Percentiles rank a stretch among this genome's conserved stretches.
These are phyloP conservation scores for Clamator glandarius DNA, from an alignment of 2,797 vertebrate species.

Conservation along the genomic window DNA sequence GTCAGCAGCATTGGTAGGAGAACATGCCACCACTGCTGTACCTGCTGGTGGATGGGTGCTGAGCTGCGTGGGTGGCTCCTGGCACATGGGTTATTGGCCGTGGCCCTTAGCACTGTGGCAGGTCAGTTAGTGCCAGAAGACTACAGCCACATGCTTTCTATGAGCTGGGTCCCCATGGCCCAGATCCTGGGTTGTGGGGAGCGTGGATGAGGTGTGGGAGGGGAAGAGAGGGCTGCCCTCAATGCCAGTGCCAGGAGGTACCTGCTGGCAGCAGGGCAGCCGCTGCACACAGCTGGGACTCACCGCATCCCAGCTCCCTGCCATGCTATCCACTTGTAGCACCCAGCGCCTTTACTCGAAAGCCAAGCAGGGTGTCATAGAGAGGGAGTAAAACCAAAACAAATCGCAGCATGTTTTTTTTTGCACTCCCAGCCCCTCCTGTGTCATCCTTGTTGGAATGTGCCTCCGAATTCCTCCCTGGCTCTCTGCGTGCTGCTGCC, in stretches of 20 bases:
- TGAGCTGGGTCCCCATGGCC: rapidly evolving
- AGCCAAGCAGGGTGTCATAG: not conserved
- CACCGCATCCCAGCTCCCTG: rapidly evolving
- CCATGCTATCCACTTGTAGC: rapidly evolving
- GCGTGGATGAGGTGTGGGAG: rapidly evolving
- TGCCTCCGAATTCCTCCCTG: not conserved
- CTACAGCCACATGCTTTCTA: rapidly evolving
- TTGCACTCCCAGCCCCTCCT: not conserved
- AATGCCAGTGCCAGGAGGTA: not conserved
- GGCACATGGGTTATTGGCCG: rapidly evolving
- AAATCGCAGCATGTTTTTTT: not conserved
- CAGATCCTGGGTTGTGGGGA: rapidly evolving
- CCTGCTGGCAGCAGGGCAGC: not conserved
- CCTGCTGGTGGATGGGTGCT: not conserved
- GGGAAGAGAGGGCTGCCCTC: not conserved
- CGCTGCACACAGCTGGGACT: not conserved
- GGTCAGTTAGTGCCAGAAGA: not conserved
- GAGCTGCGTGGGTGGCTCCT: not conserved
- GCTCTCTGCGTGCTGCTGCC: slow-evolving; percentile 63
- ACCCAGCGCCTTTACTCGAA: slow-evolving; percentile 2
- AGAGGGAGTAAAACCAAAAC: slow-evolving; percentile 1
- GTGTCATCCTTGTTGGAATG: slow-evolving; percentile 46
- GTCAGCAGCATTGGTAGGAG: not conserved
- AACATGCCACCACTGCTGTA: rapidly evolving
- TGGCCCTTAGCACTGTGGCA: rapidly evolving